Base-by-base conservation (phyloP, 2,113 vertebrate species). In the Trochalopteron elliotii region DNA sequence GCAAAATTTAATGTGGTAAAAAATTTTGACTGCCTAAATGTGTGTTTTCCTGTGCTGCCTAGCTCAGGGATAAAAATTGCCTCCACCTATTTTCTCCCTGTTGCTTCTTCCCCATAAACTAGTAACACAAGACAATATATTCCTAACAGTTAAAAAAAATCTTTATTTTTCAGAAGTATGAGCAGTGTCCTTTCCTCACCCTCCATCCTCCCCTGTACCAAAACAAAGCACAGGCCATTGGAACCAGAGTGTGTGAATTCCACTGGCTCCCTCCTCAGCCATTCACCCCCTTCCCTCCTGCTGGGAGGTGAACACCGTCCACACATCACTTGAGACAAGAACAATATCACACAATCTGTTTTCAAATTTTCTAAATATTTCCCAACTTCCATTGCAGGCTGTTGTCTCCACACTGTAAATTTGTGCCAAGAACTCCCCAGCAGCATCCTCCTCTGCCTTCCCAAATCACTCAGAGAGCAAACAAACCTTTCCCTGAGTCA, bases 341-440 rank as follows among this genome's bases (percentile, higher is more conserved):
- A 94, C 83, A 94, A 86, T 84, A 63, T 39, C 97, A 81, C 59
- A 90, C 76, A 94, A 89, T 94, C 57, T 95, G 71, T 88, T 97
- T 74, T 75, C 91, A 92, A 79, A 84, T 96, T 97, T 97, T 97
- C 94, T 74, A 97, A 98, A 97, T 98, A 97, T 95, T 97, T 98
- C 84, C 89, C 79, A 69, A 68, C 71, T 92, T 96, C 60, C 91
- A 88, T 91, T 91, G 81, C 89, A 85, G 53, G 47, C 94, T 95
- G 93, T 92, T 97, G 91, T 95, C 86, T 97, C 90, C 12, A 5
- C 16, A 5, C 70, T 74, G 30, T 71, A 87, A 94, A 59, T 47
- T 42, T 0, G 6, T 92, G 96, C 97, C 97, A 97, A 95, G 72
- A 88, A 83, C 97, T 95, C 94, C 96, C 87, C 91, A 72, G 31